Base-by-base conservation (phyloP, 2,113 vertebrate genomes). In the Eulacestoma nigropectus region DNA sequence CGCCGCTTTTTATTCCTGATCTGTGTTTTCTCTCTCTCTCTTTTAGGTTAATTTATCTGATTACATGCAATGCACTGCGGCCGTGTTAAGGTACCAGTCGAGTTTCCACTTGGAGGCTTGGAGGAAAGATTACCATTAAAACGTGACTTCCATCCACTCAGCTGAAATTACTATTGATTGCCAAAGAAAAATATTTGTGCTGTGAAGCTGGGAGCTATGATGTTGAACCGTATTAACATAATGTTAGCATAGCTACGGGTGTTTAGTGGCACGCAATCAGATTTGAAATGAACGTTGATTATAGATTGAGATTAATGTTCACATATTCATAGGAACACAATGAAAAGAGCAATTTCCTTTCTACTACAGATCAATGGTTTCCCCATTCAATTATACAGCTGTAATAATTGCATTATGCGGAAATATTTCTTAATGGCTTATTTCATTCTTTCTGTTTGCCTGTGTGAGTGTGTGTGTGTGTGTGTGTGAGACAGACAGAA, bases 361-460 rank as follows among this genome's bases (percentile, higher is more conserved):
- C 98, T 99, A 99, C 98, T 99, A 98, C 99, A 99, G 99, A 99
- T 99, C 99, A 99, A 99, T 99, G 99, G 98, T 99, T 99, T 99
- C 98, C 98, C 98, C 98, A 98, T 99, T 99, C 99, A 99, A 99
- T 99, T 99, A 99, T 98, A 99, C 98, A 98, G 98, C 98, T 99
- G 98, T 99, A 99, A 99, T 99, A 99, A 99, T 99, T 99, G 99
- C 98, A 99, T 98, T 98, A 98, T 98, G 97, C 97, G 95, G 98
- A 98, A 98, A 98, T 98, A 98, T 98, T 98, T 98, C 98, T 98
- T 98, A 98, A 98, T 98, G 97, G 98, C 97, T 98, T 98, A 98
- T 98, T 98, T 98, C 97, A 97, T 98, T 98, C 97, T 97, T 97
- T 98, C 97, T 97, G 89, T 98, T 96, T 94, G 95, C 97, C 93